phyloP scores from a whole-genome alignment of 2,888 invertebrate species.

The Heliconius sara region DNA sequence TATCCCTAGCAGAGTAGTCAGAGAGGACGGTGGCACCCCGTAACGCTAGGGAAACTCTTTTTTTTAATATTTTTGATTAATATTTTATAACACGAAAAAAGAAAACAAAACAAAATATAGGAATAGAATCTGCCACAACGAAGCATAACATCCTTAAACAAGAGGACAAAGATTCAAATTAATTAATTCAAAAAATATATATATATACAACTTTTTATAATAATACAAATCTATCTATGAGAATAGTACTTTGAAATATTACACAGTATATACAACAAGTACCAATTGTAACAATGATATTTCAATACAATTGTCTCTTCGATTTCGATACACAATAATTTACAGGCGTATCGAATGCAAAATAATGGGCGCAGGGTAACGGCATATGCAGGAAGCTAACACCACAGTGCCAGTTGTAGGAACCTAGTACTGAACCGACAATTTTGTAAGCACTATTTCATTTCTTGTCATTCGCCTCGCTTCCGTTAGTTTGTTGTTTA shows the following conservation, averaged over 20 bases:
- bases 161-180: not conserved
- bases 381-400: slow-evolving; percentile 57
- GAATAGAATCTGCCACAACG: too few relatives aligned
- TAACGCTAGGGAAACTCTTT: too few relatives aligned
- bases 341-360: slow-evolving; percentile 56
- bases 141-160: not conserved
- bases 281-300: slow-evolving; percentile 35
- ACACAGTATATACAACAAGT: not conserved
- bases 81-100: too few relatives aligned
- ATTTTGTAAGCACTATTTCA: slow-evolving; percentile 63
- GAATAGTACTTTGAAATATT: slow-evolving; percentile 2
- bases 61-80: too few relatives aligned
- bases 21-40: too few relatives aligned
- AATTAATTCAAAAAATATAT: not conserved
- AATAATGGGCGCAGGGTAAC: slow-evolving; percentile 57
- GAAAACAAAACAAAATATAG: not conserved
- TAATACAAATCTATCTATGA: not conserved
- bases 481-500: slow-evolving; percentile 52
- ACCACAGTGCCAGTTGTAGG: slow-evolving; percentile 56
- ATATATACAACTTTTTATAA: not conserved
- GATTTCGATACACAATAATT: slow-evolving; percentile 57
- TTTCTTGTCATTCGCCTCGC: slow-evolving; percentile 60
- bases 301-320: slow-evolving; percentile 43
- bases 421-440: slow-evolving; percentile 62
- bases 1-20: too few relatives aligned